Base-by-base conservation (phyloP, 2,113 vertebrate species). In the Lontra canadensis region DNA sequence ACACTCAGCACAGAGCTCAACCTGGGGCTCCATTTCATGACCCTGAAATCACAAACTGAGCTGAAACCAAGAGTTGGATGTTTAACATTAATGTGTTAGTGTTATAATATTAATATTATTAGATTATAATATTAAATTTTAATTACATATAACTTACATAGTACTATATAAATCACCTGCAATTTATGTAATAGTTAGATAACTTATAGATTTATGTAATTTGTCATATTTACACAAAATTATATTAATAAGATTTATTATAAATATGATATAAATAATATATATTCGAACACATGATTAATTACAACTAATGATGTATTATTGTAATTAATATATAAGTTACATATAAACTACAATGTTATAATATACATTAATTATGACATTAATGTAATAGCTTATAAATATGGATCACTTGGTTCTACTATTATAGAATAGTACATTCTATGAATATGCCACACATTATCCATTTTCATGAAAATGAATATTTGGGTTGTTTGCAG, bases 391-490 rank as follows among this genome's bases (percentile, higher is more conserved):
- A 0, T 63, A 49, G 29, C 17, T 92, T 59, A 47, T 20, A 65
- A 25, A 49, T 67, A 36, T 34, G 39, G 20, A 65, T 84, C n/a
- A 36, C 6, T 93, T 18, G 55, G 80, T 91, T 88, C 79, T 81
- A 17, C 59, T 96, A 12, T 76, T 71, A 18, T 3, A 49, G 55
- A 67, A 61, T 84, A 69, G 84, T 96, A 36, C 18, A 80, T 49
- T 81, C 57, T 96, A 34, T 96, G 78, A 88, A 42, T 80, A 71
- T 59, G 25, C 17, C 36, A 92, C 2, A 31, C 2, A 76, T 13
- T 47, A 89, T 73, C 17, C 31, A 69, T 87, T 93, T 95, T 86
- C 34, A 90, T 86, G 20, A 90, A 84, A 92, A 79, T 73, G 36
- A 90, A 73, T 21, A 88, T 79, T 65, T 89, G 69, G 26, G 49